These are phyloP conservation scores for Malthinus flaveolus DNA, from an alignment of 2,888 invertebrate genomes.

Conservation along the genomic window DNA sequence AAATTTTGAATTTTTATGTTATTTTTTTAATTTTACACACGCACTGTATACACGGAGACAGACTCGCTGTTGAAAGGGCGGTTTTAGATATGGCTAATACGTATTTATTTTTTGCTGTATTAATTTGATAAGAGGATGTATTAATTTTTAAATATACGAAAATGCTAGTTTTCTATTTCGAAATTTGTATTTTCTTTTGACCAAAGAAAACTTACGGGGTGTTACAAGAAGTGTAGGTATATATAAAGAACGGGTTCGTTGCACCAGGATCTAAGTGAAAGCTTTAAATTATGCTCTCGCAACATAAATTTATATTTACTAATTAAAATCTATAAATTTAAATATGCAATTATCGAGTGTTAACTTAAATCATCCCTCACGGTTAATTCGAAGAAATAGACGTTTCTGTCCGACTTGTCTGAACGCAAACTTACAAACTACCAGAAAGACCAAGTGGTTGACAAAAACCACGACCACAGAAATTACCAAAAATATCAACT, in stretches of 20 bases:
- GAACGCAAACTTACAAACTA: too few species aligned
- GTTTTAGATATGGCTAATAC: not conserved
- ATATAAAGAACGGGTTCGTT: not conserved
- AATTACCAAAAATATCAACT: too few species aligned
- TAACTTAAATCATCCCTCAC: too few species aligned
- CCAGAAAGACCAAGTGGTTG: too few species aligned
- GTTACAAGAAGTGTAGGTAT: not conserved
- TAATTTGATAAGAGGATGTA: slow-evolving; percentile 1
- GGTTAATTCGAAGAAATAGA: too few species aligned
- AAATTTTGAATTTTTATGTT: not conserved
- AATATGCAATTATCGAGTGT: too few species aligned
- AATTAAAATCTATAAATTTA: too few species aligned
- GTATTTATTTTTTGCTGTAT: slow-evolving; percentile 13
- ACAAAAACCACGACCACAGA: too few species aligned
- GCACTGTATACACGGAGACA: not conserved
- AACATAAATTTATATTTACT: not conserved
- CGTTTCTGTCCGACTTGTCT: too few species aligned
- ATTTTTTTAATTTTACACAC: not conserved
- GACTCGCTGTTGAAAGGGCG: not conserved
- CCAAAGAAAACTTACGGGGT: too few species aligned
- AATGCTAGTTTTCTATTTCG: slow-evolving; percentile 14
- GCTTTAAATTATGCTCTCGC: not conserved
- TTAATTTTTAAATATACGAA: slow-evolving; percentile 18
- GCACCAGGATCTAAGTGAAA: not conserved
- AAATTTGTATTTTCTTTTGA: slow-evolving; percentile 4